phyloP scores from a whole-genome alignment of 23 tunicate species.

The Corella eumyota region DNA sequence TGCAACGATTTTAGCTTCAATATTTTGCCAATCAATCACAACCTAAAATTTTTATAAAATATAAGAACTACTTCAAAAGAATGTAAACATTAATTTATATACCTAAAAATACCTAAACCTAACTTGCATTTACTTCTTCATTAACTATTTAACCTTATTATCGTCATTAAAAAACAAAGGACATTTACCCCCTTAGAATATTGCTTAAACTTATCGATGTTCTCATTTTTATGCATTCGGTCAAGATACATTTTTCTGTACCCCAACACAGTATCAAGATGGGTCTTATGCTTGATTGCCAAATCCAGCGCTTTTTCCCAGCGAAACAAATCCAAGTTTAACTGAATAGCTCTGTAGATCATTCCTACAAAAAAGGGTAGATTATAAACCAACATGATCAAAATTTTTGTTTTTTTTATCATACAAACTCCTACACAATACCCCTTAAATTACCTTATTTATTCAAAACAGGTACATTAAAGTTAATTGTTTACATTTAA shows the following conservation, averaged over 20 bases:
- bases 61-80: not conserved
- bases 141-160: too few species aligned
- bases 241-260: conserved; percentile 58
- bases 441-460: too few species aligned
- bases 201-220: conserved; percentile 52
- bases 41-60: not conserved
- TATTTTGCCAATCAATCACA: conserved; percentile 39
- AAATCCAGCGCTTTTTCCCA: conserved; percentile 91
- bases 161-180: too few species aligned
- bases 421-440: too few species aligned
- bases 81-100: too few species aligned
- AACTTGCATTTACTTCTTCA: too few species aligned
- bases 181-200: conserved; percentile 43
- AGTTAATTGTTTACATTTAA: too few species aligned
- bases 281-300: conserved; percentile 84
- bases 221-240: conserved; percentile 43
- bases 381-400: not conserved
- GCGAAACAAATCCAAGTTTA: conserved; percentile 61
- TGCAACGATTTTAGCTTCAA: conserved; percentile 51
- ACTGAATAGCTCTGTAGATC: conserved; percentile 64
- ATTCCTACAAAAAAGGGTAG: conserved; percentile 2
- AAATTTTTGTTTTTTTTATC: not conserved
- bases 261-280: conserved; percentile 89
- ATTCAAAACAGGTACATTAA: too few species aligned
- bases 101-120: too few species aligned